Conservation (phyloP, 2,113 vertebrate genomes). For the Eonycteris spelaea region DNA sequence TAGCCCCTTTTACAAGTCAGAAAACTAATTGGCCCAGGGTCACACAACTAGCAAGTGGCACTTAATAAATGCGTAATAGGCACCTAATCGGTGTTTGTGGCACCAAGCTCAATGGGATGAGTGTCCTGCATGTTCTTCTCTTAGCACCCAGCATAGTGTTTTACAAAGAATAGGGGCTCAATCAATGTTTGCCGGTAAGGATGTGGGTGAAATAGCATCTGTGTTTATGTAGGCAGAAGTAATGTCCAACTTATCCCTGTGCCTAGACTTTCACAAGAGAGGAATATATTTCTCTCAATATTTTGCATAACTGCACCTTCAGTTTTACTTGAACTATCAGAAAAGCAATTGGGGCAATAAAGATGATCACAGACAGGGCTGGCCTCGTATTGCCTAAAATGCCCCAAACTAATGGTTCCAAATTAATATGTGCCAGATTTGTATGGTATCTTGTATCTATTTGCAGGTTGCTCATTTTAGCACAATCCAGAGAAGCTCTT, state of each 20-base stretch:
- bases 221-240: background rate
- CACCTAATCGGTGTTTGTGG: background rate
- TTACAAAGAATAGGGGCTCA: background rate
- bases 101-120: background rate
- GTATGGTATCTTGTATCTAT: slow-evolving; percentile 38
- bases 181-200: background rate
- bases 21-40: background rate
- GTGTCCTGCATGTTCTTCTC: no score
- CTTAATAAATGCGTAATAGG: background rate
- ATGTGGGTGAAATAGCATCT: background rate
- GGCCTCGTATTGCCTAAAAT: slow-evolving; percentile 50
- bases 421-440: slow-evolving; percentile 44
- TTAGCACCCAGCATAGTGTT: background rate
- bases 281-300: background rate
- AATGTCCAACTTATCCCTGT: background rate
- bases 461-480: slow-evolving; percentile 45
- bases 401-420: slow-evolving; percentile 42
- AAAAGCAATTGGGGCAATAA: slow-evolving; percentile 35
- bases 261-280: background rate
- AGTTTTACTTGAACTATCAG: background rate
- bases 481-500: slow-evolving; percentile 17
- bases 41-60: background rate
- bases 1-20: background rate
- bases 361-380: slow-evolving; percentile 3
- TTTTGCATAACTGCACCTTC: background rate